Conservation (phyloP, 1,140 invertebrate genomes). For the Nasonia longicornis region DNA sequence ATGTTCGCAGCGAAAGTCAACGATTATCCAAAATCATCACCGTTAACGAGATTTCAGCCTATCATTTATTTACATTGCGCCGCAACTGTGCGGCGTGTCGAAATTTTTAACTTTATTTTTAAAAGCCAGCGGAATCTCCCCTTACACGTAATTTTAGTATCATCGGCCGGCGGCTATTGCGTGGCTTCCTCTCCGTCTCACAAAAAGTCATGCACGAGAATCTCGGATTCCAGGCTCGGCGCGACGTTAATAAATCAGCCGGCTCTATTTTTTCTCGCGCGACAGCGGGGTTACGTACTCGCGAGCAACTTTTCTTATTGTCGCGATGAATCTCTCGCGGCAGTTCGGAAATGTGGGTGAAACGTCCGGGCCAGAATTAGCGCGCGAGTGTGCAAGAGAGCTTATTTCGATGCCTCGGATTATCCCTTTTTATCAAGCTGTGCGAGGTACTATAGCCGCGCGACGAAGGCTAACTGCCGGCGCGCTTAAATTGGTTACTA, state of each 20-base stretch:
- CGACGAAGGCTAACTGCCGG: neutral
- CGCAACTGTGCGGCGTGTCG: neutral
- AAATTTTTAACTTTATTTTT: slow-evolving; percentile 4
- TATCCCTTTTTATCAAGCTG: slow-evolving; percentile 4
- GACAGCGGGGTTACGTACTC: neutral
- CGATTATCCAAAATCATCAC: neutral
- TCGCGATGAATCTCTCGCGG: neutral
- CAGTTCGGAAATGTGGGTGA: slow-evolving; percentile 36
- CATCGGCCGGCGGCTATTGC: neutral
- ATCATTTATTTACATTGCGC: neutral
- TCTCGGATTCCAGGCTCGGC: neutral
- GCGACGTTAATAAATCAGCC: slow-evolving; percentile 23
- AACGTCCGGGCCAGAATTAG: slow-evolving; percentile 15
- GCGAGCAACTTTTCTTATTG: neutral
- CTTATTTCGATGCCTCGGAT: neutral
- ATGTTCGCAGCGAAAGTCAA: no score
- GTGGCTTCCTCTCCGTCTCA: neutral
- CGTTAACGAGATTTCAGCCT: neutral
- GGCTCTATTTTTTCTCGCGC: neutral
- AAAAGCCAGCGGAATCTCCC: neutral
- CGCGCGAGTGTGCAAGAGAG: neutral
- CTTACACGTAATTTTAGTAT: slow-evolving; percentile 21
- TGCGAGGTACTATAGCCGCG: neutral
- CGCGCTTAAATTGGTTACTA: slow-evolving; percentile 17
- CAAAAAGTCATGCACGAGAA: slow-evolving; percentile 5